Evolutionary conservation across 2,797 vertebrate genomes (phyloP).

Genomic region (Clamator glandarius): DNA sequence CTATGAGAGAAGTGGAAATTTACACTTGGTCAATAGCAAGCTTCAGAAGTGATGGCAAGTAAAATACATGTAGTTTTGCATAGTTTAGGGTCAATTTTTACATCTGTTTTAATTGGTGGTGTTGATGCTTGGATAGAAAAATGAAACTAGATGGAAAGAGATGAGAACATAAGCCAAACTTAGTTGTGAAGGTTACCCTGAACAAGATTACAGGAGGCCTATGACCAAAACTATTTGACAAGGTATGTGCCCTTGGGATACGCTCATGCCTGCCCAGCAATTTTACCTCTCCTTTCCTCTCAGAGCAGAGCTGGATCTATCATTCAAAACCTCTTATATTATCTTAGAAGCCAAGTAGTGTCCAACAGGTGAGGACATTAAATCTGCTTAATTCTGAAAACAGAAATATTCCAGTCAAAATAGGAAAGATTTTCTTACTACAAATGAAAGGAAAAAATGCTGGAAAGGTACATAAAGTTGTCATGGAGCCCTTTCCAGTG

Average conservation of each 20-base stretch:
- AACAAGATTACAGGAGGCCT: neutral
- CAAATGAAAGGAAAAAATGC: neutral
- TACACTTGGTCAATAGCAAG: neutral
- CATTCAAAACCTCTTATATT: neutral
- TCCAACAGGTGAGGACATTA: neutral
- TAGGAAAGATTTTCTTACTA: neutral
- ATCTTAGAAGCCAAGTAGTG: neutral
- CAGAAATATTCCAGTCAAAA: neutral
- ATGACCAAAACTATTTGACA: neutral
- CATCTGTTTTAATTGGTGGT: neutral
- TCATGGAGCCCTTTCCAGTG: neutral
- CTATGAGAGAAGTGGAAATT: conserved; percentile 1
- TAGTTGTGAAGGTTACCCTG: neutral
- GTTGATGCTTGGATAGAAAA: neutral
- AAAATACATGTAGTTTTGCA: neutral
- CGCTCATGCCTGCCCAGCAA: neutral
- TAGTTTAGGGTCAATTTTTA: neutral
- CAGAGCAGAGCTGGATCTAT: neutral
- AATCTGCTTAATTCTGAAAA: neutral
- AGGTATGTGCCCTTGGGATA: neutral
- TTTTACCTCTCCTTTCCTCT: neutral
- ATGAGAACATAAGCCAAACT: neutral
- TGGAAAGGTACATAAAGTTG: neutral
- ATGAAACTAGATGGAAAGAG: neutral
- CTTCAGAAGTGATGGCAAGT: neutral